Evolutionary conservation across 2,888 invertebrate species (phyloP).

Genomic region (Eucera pruinosa): DNA sequence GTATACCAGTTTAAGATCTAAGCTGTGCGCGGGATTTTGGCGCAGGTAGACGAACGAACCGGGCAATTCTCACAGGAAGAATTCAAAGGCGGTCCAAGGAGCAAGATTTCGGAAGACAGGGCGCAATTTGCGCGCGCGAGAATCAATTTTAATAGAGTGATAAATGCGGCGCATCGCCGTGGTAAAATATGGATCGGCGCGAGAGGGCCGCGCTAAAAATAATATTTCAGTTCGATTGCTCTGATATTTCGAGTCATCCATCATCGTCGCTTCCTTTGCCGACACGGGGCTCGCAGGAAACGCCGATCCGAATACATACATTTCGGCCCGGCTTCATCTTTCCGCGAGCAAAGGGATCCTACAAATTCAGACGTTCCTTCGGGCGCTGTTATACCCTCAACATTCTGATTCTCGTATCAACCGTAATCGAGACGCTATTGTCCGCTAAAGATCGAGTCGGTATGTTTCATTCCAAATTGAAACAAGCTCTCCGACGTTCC

Average conservation of each 20-base stretch:
- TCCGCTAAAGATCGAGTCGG: too few species aligned
- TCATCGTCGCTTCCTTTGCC: slow-evolving; percentile 81
- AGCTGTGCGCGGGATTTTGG: too few species aligned
- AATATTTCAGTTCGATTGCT: slow-evolving; percentile 72
- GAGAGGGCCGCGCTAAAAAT: slow-evolving; percentile 66
- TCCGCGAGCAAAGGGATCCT: slow-evolving; percentile 35
- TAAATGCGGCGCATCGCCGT: slow-evolving; percentile 62
- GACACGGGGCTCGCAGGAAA: slow-evolving; percentile 59
- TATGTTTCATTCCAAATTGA: too few species aligned
- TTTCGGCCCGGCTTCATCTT: slow-evolving; percentile 49
- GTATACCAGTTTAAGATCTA: too few species aligned
- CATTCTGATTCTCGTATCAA: slow-evolving; percentile 14
- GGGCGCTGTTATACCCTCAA: neutral
- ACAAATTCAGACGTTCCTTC: slow-evolving; percentile 40
- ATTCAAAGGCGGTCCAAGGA: neutral
- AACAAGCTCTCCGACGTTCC: too few species aligned
- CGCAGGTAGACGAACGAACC: slow-evolving; percentile 1
- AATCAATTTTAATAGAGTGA: slow-evolving; percentile 60
- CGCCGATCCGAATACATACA: slow-evolving; percentile 65
- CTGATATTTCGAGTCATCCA: slow-evolving; percentile 80
- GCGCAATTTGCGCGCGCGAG: slow-evolving; percentile 43
- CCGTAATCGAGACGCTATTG: neutral
- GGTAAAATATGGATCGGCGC: slow-evolving; percentile 60
- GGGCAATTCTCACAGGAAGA: neutral
- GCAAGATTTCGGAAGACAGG: slow-evolving; percentile 18